Evolutionary conservation across 30 jellyfish, hydroid and myxozoan genomes (phyloP).

Genomic region (Calvadosia cruxmelitensis): DNA sequence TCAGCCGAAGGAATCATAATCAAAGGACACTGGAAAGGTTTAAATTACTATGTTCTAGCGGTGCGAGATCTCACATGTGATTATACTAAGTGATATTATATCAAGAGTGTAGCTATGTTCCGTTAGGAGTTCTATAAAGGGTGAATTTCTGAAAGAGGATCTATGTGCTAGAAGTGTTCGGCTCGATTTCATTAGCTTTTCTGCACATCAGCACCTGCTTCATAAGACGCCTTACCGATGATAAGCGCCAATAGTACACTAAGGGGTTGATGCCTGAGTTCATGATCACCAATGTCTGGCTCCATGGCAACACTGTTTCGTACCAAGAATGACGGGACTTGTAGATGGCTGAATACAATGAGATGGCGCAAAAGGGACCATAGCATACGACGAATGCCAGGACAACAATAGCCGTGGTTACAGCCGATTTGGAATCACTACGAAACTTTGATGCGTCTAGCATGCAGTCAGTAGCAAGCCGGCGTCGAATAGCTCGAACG

Average conservation of each 20-base stretch:
- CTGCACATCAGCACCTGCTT: not conserved
- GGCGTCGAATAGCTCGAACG: not conserved
- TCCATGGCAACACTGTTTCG: not conserved
- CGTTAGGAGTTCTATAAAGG: too few relatives aligned
- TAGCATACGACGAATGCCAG: not conserved
- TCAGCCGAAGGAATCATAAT: too few relatives aligned
- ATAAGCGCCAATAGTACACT: not conserved
- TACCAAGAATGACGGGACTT: not conserved
- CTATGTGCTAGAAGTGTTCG: not conserved
- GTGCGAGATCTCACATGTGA: too few relatives aligned
- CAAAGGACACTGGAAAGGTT: too few relatives aligned
- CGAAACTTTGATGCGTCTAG: not conserved
- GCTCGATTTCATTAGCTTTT: not conserved
- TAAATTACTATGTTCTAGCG: too few relatives aligned
- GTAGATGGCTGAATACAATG: not conserved
- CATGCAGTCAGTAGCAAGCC: not conserved
- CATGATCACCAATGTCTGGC: not conserved
- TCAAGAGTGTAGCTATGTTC: too few relatives aligned
- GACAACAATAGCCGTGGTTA: not conserved
- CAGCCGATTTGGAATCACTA: not conserved
- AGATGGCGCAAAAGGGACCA: not conserved
- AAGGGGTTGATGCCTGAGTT: not conserved
- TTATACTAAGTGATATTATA: too few relatives aligned
- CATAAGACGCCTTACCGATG: not conserved
- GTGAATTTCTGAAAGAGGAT: too few relatives aligned